phyloP scores from a whole-genome alignment of 2,797 vertebrate genomes.

The Tauraco hartlaubi region DNA sequence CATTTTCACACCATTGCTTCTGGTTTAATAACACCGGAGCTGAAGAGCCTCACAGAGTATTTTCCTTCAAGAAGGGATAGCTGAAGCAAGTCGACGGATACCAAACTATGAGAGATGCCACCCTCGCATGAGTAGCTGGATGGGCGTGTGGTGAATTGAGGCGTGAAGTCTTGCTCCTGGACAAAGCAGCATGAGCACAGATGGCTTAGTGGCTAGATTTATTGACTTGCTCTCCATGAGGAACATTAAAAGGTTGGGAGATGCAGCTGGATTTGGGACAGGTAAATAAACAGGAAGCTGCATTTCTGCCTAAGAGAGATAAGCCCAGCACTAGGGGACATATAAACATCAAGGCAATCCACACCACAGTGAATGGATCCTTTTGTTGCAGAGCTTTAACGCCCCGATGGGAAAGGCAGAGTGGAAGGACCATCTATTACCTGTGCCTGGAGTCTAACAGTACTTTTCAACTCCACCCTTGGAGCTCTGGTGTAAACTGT shows the following conservation, averaged over 20 bases:
- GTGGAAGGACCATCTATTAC: not conserved
- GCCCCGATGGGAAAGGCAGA: not conserved
- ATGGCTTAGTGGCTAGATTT: not conserved
- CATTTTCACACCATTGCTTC: not conserved
- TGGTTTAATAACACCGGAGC: not conserved
- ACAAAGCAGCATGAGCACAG: not conserved
- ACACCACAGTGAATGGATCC: not conserved
- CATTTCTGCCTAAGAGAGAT: conserved; percentile 39
- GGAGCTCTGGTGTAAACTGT: not conserved
- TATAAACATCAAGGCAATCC: not conserved
- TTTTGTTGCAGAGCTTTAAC: conserved; percentile 9
- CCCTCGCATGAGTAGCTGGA: not conserved
- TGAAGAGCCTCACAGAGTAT: not conserved
- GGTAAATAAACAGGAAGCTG: not conserved
- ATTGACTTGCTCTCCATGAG: not conserved
- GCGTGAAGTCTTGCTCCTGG: not conserved
- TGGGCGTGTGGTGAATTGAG: accelerated
- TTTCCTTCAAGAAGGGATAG: not conserved
- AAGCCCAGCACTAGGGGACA: not conserved
- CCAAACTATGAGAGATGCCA: not conserved
- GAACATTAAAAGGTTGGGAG: not conserved
- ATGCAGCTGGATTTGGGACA: not conserved
- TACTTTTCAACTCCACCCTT: not conserved
- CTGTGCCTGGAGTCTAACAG: not conserved
- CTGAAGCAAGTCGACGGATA: not conserved